Evolutionary conservation across 1,140 invertebrate species (phyloP).

Genomic region (Euborellia annulipes): DNA sequence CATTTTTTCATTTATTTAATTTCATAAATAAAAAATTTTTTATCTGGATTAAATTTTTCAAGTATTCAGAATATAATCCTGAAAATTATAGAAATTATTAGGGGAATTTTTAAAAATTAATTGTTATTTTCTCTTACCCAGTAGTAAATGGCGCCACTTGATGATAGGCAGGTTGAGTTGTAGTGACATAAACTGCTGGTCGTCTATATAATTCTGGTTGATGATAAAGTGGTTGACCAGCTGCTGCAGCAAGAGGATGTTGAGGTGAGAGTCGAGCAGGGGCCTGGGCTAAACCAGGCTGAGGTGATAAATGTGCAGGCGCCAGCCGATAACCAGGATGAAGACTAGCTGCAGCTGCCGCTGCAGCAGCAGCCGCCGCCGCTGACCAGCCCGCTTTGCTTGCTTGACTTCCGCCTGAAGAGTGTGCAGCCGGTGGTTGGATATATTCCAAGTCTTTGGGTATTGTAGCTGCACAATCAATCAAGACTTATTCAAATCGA

Average conservation of each 20-base stretch:
- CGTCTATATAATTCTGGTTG: constrained; percentile 39
- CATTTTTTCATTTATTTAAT: no score
- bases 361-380: constrained; percentile 8
- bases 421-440: constrained; percentile 22
- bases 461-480: neutral
- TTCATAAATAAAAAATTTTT: no score
- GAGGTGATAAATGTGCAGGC: constrained; percentile 18
- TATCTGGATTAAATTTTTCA: no score
- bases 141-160: constrained; percentile 30
- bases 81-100: no score
- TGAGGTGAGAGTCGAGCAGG: constrained; percentile 26
- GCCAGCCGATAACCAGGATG: constrained; percentile 21
- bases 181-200: constrained; percentile 42
- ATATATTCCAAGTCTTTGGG: constrained; percentile 18
- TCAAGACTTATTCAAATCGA: constrained; percentile 5
- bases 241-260: constrained; percentile 29
- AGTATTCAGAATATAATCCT: no score
- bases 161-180: constrained; percentile 36
- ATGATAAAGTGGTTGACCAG: constrained; percentile 35
- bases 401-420: constrained; percentile 8
- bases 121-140: constrained; percentile 32
- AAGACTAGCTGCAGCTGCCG: constrained; percentile 9
- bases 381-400: constrained; percentile 12
- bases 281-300: constrained; percentile 15
- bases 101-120: no score